Conservation (phyloP, 2,888 invertebrate genomes). For the Tachina grossa region DNA sequence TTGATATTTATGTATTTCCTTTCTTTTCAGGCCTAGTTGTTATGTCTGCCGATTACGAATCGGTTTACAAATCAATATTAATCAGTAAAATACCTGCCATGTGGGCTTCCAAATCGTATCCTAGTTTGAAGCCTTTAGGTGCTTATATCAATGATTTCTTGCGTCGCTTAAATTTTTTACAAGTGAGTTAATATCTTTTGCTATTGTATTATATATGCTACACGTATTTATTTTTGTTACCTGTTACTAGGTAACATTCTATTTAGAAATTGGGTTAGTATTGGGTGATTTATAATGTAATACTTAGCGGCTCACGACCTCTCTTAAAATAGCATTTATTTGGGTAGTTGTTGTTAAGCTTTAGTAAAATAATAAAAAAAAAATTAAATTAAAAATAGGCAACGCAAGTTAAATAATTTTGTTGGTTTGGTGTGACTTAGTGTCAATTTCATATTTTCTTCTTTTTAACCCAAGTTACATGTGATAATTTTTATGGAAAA, state of each 20-base stretch:
- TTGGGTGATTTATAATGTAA: constrained; percentile 3
- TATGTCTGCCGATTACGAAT: constrained; percentile 93
- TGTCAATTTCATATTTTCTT: no score
- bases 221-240: background rate
- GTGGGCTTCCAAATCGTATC: constrained; percentile 95
- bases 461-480: no score
- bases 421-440: no score
- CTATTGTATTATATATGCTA: background rate
- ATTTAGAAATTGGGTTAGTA: constrained; percentile 61
- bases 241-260: constrained; percentile 62
- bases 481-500: no score
- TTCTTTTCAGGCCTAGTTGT: constrained; percentile 89
- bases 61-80: constrained; percentile 91
- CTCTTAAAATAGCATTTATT: constrained; percentile 1
- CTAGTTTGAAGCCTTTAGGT: constrained; percentile 94
- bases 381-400: no score
- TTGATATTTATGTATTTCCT: constrained; percentile 6
- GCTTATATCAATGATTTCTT: constrained; percentile 94
- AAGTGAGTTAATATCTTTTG: constrained; percentile 84
- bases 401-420: no score
- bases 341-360: background rate
- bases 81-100: constrained; percentile 91
- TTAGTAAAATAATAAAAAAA: no score
- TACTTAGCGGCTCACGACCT: constrained; percentile 13
- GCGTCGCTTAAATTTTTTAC: constrained; percentile 91